Percentiles rank a stretch among this genome's conserved stretches.
These are phyloP conservation scores for Hyalella azteca DNA, from an alignment of 2,888 invertebrate species.

Conservation along the genomic window DNA sequence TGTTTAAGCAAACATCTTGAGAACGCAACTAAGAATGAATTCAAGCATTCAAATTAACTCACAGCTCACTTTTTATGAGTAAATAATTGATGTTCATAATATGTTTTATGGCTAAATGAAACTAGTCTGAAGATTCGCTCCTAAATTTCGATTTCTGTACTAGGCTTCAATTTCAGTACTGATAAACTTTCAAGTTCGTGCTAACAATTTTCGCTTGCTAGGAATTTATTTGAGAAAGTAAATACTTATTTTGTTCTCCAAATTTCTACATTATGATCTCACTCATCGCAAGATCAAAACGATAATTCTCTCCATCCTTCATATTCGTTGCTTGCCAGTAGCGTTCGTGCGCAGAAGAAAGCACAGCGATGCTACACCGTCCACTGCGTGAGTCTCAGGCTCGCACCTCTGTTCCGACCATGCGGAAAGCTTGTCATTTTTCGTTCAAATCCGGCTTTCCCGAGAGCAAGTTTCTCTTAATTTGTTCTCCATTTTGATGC, in stretches of 20 bases:
- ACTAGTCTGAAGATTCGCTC: too few relatives aligned
- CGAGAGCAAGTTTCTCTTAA: constrained; percentile 8
- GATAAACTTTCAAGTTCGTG: too few relatives aligned
- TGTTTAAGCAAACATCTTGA: not conserved
- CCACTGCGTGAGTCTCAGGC: not conserved
- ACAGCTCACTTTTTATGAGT: too few relatives aligned
- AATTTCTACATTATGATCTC: not conserved
- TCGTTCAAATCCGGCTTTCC: not conserved
- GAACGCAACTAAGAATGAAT: not conserved
- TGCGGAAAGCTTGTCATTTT: constrained; percentile 12
- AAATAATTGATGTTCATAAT: too few relatives aligned
- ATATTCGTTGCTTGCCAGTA: not conserved
- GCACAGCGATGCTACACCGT: not conserved
- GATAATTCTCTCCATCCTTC: too few relatives aligned
- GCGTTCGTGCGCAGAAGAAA: not conserved
- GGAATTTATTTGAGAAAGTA: too few relatives aligned
- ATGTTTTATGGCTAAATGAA: too few relatives aligned
- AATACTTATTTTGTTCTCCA: not conserved
- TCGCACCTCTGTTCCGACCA: constrained; percentile 9
- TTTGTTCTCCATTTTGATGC: not conserved
- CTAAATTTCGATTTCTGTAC: too few relatives aligned
- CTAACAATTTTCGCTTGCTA: too few relatives aligned
- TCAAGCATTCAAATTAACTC: not conserved
- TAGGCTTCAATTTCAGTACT: too few relatives aligned
- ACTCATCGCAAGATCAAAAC: not conserved